Evolutionary conservation across 2,888 invertebrate genomes (phyloP).

Genomic region (Eristalis arbustorum): DNA sequence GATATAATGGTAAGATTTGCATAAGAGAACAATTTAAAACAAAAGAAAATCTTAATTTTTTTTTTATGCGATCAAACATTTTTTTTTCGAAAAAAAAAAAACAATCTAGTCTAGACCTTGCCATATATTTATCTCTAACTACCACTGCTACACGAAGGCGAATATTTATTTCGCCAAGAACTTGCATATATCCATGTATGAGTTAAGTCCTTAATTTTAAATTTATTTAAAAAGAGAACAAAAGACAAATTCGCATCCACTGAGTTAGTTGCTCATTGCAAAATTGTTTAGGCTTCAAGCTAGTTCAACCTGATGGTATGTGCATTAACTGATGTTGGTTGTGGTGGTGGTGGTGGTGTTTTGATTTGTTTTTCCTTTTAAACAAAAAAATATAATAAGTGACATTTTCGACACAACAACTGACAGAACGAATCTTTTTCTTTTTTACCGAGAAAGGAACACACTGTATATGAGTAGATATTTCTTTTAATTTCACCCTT

Average conservation of each 20-base stretch:
- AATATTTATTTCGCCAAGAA: not conserved
- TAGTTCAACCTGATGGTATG: not conserved
- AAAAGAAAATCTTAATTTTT: not conserved
- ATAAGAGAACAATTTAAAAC: conserved; percentile 28
- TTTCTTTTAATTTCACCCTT: conserved; percentile 8
- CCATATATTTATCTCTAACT: conserved; percentile 50
- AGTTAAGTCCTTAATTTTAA: not conserved
- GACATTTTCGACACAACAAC: not conserved
- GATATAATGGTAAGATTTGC: conserved; percentile 78
- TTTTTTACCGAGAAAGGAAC: not conserved
- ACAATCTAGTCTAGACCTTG: conserved; percentile 53
- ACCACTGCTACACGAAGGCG: conserved; percentile 49
- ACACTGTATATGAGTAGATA: too few species aligned
- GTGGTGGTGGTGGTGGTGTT: conserved; percentile 47
- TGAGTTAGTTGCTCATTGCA: not conserved
- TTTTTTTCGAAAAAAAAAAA: not conserved
- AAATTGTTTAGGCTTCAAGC: not conserved
- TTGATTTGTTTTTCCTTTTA: not conserved
- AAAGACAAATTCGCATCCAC: not conserved
- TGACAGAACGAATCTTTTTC: not conserved
- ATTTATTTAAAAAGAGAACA: not conserved
- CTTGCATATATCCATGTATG: not conserved
- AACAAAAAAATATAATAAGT: too few species aligned
- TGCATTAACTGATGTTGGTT: not conserved
- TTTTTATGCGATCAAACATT: conserved; percentile 3